Evolutionary conservation across 2,113 vertebrate species (phyloP).

Genomic region (Labrus mixtus): DNA sequence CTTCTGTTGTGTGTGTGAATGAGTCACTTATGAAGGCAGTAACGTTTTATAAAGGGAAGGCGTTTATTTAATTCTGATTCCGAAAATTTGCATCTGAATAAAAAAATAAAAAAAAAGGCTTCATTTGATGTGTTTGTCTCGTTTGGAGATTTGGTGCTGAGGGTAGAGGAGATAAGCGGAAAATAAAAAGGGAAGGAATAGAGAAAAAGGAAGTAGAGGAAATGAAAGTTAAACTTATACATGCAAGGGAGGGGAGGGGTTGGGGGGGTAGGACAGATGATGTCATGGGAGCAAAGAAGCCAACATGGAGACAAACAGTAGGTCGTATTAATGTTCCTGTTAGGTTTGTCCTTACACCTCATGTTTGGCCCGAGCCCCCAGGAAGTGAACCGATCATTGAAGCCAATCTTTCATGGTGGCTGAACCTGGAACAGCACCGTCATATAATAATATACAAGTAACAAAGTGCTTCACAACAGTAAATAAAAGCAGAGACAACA

Average conservation of each 20-base stretch:
- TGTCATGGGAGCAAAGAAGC: not conserved
- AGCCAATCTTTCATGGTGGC: no score
- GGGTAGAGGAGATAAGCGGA: not conserved
- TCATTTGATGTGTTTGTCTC: constrained; percentile 58
- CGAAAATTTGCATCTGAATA: constrained; percentile 80
- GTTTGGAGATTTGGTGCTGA: constrained; percentile 29
- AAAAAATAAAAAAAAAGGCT: constrained; percentile 78
- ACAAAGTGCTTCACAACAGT: no score
- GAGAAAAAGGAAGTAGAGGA: not conserved
- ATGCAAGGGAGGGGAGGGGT: not conserved
- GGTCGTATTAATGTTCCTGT: not conserved
- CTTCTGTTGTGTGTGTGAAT: constrained; percentile 81
- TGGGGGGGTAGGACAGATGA: not conserved
- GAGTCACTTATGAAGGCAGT: constrained; percentile 82
- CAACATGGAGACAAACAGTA: not conserved
- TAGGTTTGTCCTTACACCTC: not conserved
- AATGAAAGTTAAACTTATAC: not conserved
- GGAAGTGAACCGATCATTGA: no score
- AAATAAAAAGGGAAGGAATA: not conserved
- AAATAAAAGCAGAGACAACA: no score
- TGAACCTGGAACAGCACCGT: no score
- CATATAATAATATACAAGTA: no score
- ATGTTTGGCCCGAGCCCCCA: not conserved
- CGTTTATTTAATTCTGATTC: constrained; percentile 82
- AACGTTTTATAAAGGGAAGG: constrained; percentile 77